phyloP scores from a whole-genome alignment of 2,797 vertebrate genomes.

The Merluccius polli region DNA sequence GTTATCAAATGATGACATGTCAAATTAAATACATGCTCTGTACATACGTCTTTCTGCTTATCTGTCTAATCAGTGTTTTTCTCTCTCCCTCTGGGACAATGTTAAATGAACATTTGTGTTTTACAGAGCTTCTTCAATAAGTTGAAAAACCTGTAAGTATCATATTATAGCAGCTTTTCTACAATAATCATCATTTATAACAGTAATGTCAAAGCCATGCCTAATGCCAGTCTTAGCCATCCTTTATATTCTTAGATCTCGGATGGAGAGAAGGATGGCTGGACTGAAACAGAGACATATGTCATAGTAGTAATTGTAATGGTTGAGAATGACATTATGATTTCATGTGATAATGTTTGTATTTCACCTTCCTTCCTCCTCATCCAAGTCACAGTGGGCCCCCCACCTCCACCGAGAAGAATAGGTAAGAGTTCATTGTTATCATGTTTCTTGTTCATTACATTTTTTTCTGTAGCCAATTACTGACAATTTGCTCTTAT shows the following conservation, averaged over 20 bases:
- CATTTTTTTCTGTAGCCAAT: background rate
- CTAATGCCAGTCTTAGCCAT: background rate
- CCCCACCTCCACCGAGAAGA: constrained; percentile 66
- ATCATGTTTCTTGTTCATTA: background rate
- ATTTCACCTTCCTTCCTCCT: background rate
- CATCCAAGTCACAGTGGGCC: constrained; percentile 53
- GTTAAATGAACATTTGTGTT: constrained; percentile 29
- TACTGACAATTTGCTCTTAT: background rate
- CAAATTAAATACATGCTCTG: background rate
- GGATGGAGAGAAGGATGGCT: too few species aligned
- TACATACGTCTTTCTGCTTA: background rate
- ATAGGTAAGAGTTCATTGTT: constrained; percentile 54
- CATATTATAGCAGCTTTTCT: constrained; percentile 20
- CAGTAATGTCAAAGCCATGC: background rate
- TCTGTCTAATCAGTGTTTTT: background rate
- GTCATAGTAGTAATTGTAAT: background rate
- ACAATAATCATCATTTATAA: background rate
- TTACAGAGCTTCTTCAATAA: constrained; percentile 74
- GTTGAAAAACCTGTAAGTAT: constrained; percentile 71
- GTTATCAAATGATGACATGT: background rate
- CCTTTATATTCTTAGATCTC: too few species aligned
- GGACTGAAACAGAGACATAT: background rate
- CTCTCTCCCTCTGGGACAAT: background rate
- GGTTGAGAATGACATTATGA: background rate
- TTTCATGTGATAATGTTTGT: background rate